A percentile compares a stretch with the other conserved stretches of the same genome.
Conservation (phyloP, 2,113 vertebrate genomes). For the Carassius carassius region DNA sequence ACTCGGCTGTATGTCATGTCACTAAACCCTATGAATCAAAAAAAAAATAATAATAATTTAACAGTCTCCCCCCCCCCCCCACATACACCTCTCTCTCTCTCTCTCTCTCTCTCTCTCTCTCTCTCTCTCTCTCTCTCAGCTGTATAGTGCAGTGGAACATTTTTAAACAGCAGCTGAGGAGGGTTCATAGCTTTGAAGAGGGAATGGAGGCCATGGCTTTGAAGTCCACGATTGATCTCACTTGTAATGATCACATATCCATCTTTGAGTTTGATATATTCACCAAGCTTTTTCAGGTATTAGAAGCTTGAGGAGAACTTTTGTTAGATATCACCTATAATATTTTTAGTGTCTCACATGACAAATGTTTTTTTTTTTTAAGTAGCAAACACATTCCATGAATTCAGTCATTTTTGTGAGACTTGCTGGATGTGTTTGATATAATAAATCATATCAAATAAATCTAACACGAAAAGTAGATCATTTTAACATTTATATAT, state of each 20-base stretch:
- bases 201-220: conserved; percentile 81
- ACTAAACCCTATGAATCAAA: no score
- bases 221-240: conserved; percentile 85
- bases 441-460: not conserved
- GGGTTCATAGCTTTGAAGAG: conserved; percentile 75
- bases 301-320: not conserved
- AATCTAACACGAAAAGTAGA: not conserved
- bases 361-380: not conserved
- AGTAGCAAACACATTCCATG: not conserved
- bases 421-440: not conserved
- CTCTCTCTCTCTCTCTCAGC: conserved; percentile 62
- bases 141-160: conserved; percentile 81
- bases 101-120: not conserved
- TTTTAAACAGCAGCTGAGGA: conserved; percentile 75
- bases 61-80: no score
- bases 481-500: not conserved
- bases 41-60: no score
- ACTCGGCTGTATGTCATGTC: no score
- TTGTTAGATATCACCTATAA: not conserved
- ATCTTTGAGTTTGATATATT: conserved; percentile 91
- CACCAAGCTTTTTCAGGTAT: conserved; percentile 87
- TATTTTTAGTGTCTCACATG: no score
- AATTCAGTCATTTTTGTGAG: no score
- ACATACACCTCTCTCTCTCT: no score
- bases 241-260: conserved; percentile 83